Evolutionary conservation across 2,888 invertebrate genomes (phyloP), one percentile per base, ranked within the genome.

Genomic region (Argyra leucocephala): DNA sequence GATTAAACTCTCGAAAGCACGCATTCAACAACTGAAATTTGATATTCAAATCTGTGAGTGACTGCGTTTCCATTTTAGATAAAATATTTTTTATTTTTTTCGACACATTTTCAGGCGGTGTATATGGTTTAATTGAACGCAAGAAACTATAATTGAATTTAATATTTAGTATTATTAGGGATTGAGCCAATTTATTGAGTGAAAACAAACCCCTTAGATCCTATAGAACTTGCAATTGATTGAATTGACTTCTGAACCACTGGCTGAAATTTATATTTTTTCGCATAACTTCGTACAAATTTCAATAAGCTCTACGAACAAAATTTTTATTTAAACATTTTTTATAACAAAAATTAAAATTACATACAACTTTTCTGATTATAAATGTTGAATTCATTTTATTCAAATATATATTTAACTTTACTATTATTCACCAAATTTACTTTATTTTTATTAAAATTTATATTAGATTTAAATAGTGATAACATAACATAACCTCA

Each of bases 51-150:
- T 72, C 73, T 0, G 66, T 66, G 5, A 77, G 12, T 48, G 48
- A 48, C 18, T 48, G 1, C 1, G 63, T 59, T 67, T 69, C n/a
- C 75, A 66, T n/a, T 73, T 71, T 0, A 65, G 64, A 12, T 81
- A 75, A 15, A 82, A 79, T 93, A 84, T 60, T 80, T 77, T 5
- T 83, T 75, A 12, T 96, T 78, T 66, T 82, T 7, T 83, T 80
- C 9, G 82, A 80, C 4, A 87, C 85, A 77, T 93, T 84, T 12
- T 74, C 69, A 0, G 89, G 86, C 18, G 96, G 93, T 0, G 78
- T 75, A 78, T 96, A 96, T 3, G 88, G 81, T 73, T 88, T 89
- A 67, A 84, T 84, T 1, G 89, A 83, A 4, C 93, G 84, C 57
- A 92, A 79, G 76, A 93, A 93, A 64, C 93, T 92, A 74, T 36